Conservation (phyloP, 2,797 vertebrate genomes). For the Thamnophis elegans region DNA sequence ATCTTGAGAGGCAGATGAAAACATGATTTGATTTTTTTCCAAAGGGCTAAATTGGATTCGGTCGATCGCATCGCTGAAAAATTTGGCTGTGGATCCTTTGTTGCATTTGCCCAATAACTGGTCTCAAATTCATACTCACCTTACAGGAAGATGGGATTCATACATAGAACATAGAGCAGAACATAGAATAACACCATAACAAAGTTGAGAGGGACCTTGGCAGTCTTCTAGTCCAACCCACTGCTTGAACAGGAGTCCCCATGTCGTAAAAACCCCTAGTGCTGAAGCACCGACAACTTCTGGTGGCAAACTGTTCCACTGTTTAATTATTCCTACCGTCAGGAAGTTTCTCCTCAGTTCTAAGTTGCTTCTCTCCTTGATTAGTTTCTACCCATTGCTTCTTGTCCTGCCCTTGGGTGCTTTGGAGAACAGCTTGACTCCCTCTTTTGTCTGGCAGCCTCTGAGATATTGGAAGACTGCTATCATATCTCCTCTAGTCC, state of each 20-base stretch:
- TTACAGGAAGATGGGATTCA: not conserved
- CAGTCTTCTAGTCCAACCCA: not conserved
- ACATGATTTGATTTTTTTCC: not conserved
- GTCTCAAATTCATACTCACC: not conserved
- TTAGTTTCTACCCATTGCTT: too few species aligned
- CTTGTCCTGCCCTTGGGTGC: too few species aligned
- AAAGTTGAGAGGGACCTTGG: not conserved
- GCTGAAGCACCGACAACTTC: too few species aligned
- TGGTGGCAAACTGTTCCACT: too few species aligned
- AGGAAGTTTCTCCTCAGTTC: too few species aligned
- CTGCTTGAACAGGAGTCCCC: not conserved
- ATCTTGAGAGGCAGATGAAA: not conserved
- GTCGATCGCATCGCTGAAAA: not conserved
- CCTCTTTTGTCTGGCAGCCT: too few species aligned
- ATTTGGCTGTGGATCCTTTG: not conserved
- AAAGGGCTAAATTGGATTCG: not conserved
- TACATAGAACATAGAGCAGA: not conserved
- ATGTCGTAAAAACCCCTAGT: too few species aligned
- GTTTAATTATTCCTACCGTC: too few species aligned
- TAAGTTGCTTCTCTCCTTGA: too few species aligned
- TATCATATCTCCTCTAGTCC: too few species aligned
- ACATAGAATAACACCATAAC: not conserved
- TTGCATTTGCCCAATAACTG: not conserved
- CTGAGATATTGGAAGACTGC: too few species aligned
- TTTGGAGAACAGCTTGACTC: too few species aligned